Evolutionary conservation across 2,888 invertebrate genomes (phyloP).

Genomic region (Drosophila quinaria): DNA sequence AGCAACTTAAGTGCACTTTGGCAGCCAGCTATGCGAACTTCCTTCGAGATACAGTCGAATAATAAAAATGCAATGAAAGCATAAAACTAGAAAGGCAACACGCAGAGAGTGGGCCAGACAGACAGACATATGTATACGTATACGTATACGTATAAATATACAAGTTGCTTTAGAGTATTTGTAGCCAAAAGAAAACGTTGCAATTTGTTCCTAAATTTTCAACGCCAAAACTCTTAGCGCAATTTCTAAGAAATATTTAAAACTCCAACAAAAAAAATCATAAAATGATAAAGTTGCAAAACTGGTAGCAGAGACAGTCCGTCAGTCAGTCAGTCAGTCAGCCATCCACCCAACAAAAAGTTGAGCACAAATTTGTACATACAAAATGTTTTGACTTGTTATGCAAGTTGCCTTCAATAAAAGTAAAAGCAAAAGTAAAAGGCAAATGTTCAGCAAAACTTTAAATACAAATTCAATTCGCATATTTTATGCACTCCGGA

Average conservation of each 20-base stretch:
- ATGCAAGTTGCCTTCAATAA: constrained; percentile 65
- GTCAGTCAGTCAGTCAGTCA: constrained; percentile 6
- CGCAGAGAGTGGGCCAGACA: constrained; percentile 38
- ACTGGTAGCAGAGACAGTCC: constrained; percentile 18
- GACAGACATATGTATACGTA: constrained; percentile 7
- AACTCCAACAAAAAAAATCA: constrained; percentile 18
- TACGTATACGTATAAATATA: constrained; percentile 22
- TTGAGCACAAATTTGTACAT: constrained; percentile 79
- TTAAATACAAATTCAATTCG: constrained; percentile 82
- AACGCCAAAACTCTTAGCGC: constrained; percentile 23
- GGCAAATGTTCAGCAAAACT: constrained; percentile 56
- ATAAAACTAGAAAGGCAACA: constrained; percentile 73
- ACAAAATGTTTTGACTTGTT: constrained; percentile 81
- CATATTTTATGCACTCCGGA: constrained; percentile 76
- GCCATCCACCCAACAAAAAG: constrained; percentile 44
- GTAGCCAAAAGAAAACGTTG: constrained; percentile 20
- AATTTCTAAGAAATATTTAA: constrained; percentile 42
- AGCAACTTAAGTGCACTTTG: constrained; percentile 83
- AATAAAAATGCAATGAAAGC: constrained; percentile 81
- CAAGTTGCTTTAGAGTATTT: too few relatives aligned
- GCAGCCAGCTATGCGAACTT: constrained; percentile 74
- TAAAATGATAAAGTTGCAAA: constrained; percentile 63
- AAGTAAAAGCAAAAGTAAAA: constrained; percentile 38
- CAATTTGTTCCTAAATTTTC: constrained; percentile 49
- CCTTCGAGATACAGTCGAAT: constrained; percentile 74